phyloP scores from a whole-genome alignment of 2,113 vertebrate species.

The Rhabdornis inornatus region DNA sequence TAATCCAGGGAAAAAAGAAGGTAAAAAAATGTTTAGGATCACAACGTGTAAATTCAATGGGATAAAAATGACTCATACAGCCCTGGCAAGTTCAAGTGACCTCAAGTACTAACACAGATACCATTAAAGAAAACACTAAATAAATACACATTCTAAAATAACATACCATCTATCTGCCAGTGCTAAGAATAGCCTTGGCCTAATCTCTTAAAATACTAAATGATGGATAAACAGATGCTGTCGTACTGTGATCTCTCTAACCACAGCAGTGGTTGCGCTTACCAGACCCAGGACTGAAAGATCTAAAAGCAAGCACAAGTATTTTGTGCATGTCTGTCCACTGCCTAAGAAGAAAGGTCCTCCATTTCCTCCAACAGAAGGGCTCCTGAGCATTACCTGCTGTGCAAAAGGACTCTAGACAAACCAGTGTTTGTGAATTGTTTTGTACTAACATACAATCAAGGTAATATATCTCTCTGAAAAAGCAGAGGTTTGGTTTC shows the following conservation, averaged over 20 bases:
- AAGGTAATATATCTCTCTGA: background rate
- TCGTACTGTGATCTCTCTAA: background rate
- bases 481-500: background rate
- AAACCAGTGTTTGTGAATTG: too few relatives aligned
- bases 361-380: background rate
- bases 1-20: fast-evolving
- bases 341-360: background rate
- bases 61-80: background rate
- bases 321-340: background rate
- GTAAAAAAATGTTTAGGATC: background rate
- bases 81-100: background rate
- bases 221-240: slow-evolving; percentile 18
- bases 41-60: background rate
- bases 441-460: background rate
- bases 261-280: background rate
- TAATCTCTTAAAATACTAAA: slow-evolving; percentile 30
- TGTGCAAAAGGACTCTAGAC: background rate
- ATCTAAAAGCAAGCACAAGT: background rate
- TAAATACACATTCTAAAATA: slow-evolving; percentile 23
- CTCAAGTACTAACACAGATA: slow-evolving; percentile 21
- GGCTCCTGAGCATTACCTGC: background rate
- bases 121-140: background rate
- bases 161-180: background rate
- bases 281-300: background rate
- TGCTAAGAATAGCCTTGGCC: background rate